Evolutionary conservation across 2,113 vertebrate genomes (phyloP), one percentile per base, ranked within the genome.

Genomic region (Murina feae): DNA sequence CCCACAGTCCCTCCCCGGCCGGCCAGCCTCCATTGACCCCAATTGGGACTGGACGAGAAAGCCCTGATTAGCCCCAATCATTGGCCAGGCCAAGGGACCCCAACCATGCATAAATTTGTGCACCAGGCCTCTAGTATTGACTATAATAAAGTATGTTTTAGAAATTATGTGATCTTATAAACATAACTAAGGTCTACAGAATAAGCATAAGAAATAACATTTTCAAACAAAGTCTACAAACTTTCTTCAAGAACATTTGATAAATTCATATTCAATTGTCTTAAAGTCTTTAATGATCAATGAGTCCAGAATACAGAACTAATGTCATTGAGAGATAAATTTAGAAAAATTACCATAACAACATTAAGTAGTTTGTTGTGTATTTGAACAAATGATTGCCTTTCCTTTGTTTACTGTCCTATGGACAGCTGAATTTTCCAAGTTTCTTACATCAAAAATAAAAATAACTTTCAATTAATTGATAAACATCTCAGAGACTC

Each of bases 391-490:
- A 90, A 87, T 44, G 23, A 83, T 14, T 84, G 51, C 39, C 35
- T 89, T 86, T 30, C 21, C 60, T 49, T 81, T 74, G 35, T 35
- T 91, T 91, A 49, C 25, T 75, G 69, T 87, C 42, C 37, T 85
- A 82, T 69, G 88, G 72, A 85, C 35, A 93, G 79, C 7, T 93
- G 2, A 89, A 88, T 49, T 90, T 96, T 65, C 89, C 6, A 85
- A 72, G 35, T 63, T 90, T 32, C 80, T 72, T 47, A 82, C 63
- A 90, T 94, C 60, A 91, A 79, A 90, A n/a, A 79, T 60, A 21
- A 93, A 96, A 94, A 87, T 42, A 75, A 18, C 20, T 97, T 94
- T 69, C 71, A 91, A 72, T 78, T 68, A 94, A 81, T 28, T 82
- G 72, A 92, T 92, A 96, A 93, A 30, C 30, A 94, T 82, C 42